A percentile compares a stretch with the other conserved stretches of the same genome.
These are phyloP conservation scores for Lordiphosa andalusiaca DNA, from an alignment of 2,888 invertebrate species.

Conservation along the genomic window DNA sequence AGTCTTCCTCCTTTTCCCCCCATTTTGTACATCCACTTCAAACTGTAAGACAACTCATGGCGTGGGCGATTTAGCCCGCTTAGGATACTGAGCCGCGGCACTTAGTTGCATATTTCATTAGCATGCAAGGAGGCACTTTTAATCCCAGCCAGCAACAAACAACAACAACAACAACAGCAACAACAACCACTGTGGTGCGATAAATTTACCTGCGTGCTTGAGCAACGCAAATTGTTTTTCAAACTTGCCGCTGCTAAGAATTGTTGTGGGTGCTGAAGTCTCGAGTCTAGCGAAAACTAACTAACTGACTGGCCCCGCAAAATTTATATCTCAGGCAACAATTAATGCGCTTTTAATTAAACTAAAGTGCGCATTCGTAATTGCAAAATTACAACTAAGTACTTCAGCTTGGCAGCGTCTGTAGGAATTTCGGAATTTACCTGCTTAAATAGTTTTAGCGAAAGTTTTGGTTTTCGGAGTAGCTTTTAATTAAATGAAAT, in stretches of 20 bases:
- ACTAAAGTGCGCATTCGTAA: slow-evolving; percentile 70
- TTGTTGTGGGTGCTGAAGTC: slow-evolving; percentile 57
- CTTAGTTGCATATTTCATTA: slow-evolving; percentile 67
- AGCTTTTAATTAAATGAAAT: slow-evolving; percentile 61
- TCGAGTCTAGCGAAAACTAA: slow-evolving; percentile 11
- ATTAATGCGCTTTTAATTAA: slow-evolving; percentile 71
- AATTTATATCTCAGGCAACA: slow-evolving; percentile 52
- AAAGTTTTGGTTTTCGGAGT: slow-evolving; percentile 17
- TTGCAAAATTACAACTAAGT: slow-evolving; percentile 61
- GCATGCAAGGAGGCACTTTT: slow-evolving; percentile 49
- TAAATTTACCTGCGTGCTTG: slow-evolving; percentile 39
- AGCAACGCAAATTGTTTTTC: slow-evolving; percentile 60
- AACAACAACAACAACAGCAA: slow-evolving; percentile 22
- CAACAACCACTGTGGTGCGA: slow-evolving; percentile 14
- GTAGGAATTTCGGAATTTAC: slow-evolving; percentile 7
- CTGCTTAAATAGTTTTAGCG: slow-evolving; percentile 41
- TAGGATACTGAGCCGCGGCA: slow-evolving; percentile 36
- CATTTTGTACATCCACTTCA: slow-evolving; percentile 22
- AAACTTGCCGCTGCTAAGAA: slow-evolving; percentile 31
- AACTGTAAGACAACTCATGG: slow-evolving; percentile 23
- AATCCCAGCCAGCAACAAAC: slow-evolving; percentile 38
- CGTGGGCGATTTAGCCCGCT: slow-evolving; percentile 34
- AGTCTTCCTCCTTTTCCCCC: background rate
- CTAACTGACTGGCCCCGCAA: slow-evolving; percentile 23
- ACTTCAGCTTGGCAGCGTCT: slow-evolving; percentile 30